Evolutionary conservation across 2,888 invertebrate genomes (phyloP).

Genomic region (Dolomedes plantarius): DNA sequence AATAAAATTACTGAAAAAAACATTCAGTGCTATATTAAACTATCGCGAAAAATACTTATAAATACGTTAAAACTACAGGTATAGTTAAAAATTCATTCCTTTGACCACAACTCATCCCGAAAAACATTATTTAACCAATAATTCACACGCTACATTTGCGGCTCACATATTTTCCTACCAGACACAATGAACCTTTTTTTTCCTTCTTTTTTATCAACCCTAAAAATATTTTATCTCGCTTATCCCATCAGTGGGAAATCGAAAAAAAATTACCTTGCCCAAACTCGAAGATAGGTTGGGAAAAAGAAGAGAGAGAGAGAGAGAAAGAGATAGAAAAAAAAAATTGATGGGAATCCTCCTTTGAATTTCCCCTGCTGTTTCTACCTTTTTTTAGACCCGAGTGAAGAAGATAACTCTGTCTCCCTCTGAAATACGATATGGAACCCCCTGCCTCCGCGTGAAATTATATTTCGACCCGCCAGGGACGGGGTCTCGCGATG

Average conservation of each 20-base stretch:
- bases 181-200: background rate
- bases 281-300: background rate
- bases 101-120: no score
- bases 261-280: background rate
- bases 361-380: background rate
- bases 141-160: background rate
- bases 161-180: background rate
- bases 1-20: no score
- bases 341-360: background rate
- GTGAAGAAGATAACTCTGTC: background rate
- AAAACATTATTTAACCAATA: background rate
- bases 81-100: no score
- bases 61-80: no score
- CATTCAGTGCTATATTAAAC: no score
- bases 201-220: background rate
- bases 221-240: background rate
- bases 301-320: no score
- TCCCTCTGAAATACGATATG: slow-evolving; percentile 51
- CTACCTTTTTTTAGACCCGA: no score
- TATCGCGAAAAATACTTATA: no score
- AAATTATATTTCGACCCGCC: slow-evolving; percentile 34
- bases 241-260: slow-evolving; percentile 2
- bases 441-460: slow-evolving; percentile 28
- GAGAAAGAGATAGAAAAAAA: no score
- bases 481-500: background rate